phyloP scores from a whole-genome alignment of 2,113 vertebrate genomes.

The Ptilonorhynchus violaceus region DNA sequence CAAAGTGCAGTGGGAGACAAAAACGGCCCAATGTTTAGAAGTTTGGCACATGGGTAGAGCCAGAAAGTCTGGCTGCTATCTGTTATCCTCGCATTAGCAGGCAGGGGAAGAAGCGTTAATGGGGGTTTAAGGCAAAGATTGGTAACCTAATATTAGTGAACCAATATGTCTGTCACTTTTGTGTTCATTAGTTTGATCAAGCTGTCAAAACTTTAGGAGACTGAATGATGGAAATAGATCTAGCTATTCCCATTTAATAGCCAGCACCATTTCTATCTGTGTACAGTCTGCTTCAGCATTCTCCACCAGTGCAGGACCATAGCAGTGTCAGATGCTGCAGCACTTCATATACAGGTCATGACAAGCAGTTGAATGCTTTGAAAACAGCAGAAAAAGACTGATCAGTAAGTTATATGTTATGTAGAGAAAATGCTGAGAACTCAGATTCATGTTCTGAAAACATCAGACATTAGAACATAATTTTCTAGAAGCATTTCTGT shows the following conservation, averaged over 20 bases:
- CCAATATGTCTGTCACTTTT: conserved; percentile 71
- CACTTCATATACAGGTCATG: neutral
- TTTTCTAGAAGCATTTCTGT: neutral
- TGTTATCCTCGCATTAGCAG: conserved; percentile 78
- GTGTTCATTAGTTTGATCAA: conserved; percentile 69
- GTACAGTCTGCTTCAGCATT: neutral
- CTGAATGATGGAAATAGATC: conserved; percentile 62
- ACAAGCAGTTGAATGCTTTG: neutral
- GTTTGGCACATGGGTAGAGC: conserved; percentile 78
- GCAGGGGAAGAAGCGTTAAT: conserved; percentile 75
- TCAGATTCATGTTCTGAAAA: neutral
- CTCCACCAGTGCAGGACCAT: neutral
- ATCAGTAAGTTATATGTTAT: neutral
- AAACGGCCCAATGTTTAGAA: conserved; percentile 75
- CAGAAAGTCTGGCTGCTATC: conserved; percentile 87
- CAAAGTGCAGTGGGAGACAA: conserved; percentile 78
- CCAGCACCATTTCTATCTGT: neutral
- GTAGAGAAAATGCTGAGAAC: neutral
- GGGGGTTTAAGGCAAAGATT: conserved; percentile 67
- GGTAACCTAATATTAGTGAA: conserved; percentile 79
- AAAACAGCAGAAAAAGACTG: neutral
- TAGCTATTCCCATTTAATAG: conserved; percentile 24
- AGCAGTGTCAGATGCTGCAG: neutral
- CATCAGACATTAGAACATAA: too few relatives aligned
- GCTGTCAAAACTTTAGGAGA: conserved; percentile 74